phyloP scores from a whole-genome alignment of 2,888 invertebrate species.

The Drosophila melanosoma region DNA sequence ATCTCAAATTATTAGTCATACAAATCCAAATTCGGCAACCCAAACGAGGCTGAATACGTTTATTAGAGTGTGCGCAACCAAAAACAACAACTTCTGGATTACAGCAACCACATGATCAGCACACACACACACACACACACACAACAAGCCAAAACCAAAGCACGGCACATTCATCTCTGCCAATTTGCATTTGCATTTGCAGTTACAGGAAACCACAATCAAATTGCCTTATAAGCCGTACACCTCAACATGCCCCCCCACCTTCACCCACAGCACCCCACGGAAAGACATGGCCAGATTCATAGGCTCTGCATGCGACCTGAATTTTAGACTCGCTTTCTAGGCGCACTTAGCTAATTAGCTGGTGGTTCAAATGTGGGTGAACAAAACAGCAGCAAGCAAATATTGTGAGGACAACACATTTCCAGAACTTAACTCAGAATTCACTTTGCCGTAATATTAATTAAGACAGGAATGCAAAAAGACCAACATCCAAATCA shows the following conservation, averaged over 20 bases:
- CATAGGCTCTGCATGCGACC: slow-evolving; percentile 19
- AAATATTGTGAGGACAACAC: slow-evolving; percentile 48
- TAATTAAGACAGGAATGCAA: slow-evolving; percentile 67
- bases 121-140: too few relatives aligned
- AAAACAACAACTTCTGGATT: slow-evolving; percentile 8
- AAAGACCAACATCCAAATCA: slow-evolving; percentile 35
- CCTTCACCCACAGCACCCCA: neutral
- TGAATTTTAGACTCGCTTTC: neutral
- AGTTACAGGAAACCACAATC: slow-evolving; percentile 24
- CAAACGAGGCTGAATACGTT: slow-evolving; percentile 14
- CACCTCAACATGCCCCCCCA: slow-evolving; percentile 1
- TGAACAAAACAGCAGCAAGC: slow-evolving; percentile 40
- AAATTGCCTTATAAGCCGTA: slow-evolving; percentile 55
- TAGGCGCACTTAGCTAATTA: slow-evolving; percentile 75
- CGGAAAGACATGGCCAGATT: slow-evolving; percentile 8
- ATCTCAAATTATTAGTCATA: neutral
- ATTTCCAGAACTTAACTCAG: slow-evolving; percentile 17
- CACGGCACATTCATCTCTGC: slow-evolving; percentile 58
- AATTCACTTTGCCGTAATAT: slow-evolving; percentile 74
- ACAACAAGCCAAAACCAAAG: slow-evolving; percentile 37
- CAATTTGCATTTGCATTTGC: slow-evolving; percentile 68
- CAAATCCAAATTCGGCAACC: neutral
- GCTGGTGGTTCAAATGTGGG: slow-evolving; percentile 67
- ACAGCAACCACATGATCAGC: slow-evolving; percentile 2
- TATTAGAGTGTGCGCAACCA: slow-evolving; percentile 32